Evolutionary conservation across 2,888 invertebrate species (phyloP).

Genomic region (Rapana venosa): DNA sequence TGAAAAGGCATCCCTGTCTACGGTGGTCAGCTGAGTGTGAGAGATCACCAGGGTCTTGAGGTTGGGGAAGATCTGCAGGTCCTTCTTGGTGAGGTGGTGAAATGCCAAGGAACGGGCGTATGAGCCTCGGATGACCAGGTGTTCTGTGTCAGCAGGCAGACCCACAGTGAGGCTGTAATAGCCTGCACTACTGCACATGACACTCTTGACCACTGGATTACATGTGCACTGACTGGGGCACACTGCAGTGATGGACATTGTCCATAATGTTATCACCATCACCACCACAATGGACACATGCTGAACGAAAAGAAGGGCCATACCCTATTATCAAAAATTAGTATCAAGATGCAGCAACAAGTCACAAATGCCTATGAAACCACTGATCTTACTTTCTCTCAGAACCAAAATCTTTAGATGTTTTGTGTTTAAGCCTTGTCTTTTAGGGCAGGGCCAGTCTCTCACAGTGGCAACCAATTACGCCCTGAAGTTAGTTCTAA

Average conservation of each 20-base stretch:
- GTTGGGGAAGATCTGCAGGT: slow-evolving; percentile 32
- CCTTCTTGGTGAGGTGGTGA: background rate
- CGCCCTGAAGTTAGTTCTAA: background rate
- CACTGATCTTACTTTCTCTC: no score
- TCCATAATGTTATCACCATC: background rate
- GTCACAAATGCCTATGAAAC: no score
- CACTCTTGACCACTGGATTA: background rate
- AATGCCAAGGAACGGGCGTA: slow-evolving; percentile 11
- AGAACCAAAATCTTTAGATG: no score
- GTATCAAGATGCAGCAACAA: no score
- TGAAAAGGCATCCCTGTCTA: slow-evolving; percentile 41
- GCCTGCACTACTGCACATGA: slow-evolving; percentile 36
- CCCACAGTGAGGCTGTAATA: slow-evolving; percentile 13
- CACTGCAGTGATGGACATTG: no score
- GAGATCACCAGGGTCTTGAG: slow-evolving; percentile 38
- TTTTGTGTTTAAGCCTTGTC: no score
- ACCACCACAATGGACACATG: background rate
- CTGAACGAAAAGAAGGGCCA: no score
- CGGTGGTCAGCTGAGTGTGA: slow-evolving; percentile 29
- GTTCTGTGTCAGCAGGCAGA: slow-evolving; percentile 31
- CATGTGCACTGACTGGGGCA: slow-evolving; percentile 40
- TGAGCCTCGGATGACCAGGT: slow-evolving; percentile 32
- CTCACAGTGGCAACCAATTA: background rate
- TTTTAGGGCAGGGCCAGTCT: background rate
- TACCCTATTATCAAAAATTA: no score